Percentiles rank a stretch among this genome's conserved stretches.
phyloP scores from a whole-genome alignment of 2,797 vertebrate genomes.

The Channa striata region DNA sequence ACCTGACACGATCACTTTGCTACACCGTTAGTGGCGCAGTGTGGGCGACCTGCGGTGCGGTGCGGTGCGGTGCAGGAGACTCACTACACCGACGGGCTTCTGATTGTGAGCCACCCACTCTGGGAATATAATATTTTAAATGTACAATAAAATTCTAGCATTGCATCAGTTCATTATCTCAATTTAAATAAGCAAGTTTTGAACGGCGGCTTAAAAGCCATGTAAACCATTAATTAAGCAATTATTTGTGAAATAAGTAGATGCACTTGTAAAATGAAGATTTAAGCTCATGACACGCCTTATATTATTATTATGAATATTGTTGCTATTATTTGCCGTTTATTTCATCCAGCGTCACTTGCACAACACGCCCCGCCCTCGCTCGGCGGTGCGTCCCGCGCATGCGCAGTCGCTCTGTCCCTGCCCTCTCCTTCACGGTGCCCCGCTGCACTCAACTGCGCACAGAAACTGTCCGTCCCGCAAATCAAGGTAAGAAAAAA shows the following conservation, averaged over 20 bases:
- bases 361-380: conserved; percentile 64
- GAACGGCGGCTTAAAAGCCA: neutral
- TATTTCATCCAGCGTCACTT: neutral
- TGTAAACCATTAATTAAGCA: neutral
- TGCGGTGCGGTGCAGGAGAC: too few relatives aligned
- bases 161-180: neutral
- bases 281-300: too few relatives aligned
- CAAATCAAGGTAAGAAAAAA: conserved; percentile 71
- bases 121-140: neutral
- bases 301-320: neutral
- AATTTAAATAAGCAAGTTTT: neutral
- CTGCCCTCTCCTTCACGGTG: conserved; percentile 80
- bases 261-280: neutral
- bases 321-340: too few relatives aligned
- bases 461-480: conserved; percentile 39
- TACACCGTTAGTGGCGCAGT: too few relatives aligned
- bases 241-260: neutral
- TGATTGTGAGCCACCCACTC: too few relatives aligned
- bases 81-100: conserved; percentile 26
- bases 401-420: conserved; percentile 63
- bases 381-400: conserved; percentile 48
- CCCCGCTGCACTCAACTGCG: conserved; percentile 54
- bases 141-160: neutral
- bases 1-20: fast-evolving
- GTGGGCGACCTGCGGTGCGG: too few relatives aligned